These are phyloP conservation scores for Corythoichthys intestinalis DNA, from an alignment of 2,113 vertebrate genomes.

Conservation along the genomic window DNA sequence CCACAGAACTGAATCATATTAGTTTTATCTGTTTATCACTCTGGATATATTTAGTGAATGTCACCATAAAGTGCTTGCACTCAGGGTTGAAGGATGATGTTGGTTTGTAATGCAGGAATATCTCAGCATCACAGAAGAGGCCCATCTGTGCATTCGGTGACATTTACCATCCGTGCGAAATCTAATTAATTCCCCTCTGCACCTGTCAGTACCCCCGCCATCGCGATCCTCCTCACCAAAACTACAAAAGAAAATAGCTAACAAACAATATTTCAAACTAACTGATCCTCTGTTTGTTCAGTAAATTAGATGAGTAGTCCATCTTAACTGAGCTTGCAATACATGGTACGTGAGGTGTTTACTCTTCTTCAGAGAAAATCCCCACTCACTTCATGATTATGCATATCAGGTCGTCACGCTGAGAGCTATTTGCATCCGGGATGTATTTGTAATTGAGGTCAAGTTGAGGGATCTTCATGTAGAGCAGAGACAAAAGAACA, in stretches of 20 bases:
- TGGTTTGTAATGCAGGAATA: neutral
- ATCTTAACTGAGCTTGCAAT: conserved; percentile 21
- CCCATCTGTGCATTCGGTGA: conserved; percentile 11
- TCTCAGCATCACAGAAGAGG: neutral
- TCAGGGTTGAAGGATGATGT: neutral
- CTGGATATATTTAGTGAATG: neutral
- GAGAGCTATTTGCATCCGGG: conserved; percentile 62
- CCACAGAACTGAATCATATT: neutral
- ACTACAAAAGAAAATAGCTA: neutral
- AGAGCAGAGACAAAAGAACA: conserved; percentile 8
- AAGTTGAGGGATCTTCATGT: conserved; percentile 38
- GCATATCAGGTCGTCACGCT: conserved; percentile 47
- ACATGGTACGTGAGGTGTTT: conserved; percentile 34
- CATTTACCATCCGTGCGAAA: conserved; percentile 18
- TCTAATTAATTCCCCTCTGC: conserved; percentile 1
- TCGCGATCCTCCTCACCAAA: neutral
- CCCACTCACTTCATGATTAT: conserved; percentile 42
- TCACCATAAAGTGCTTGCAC: neutral
- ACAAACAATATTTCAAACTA: conserved; percentile 1
- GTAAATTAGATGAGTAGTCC: conserved; percentile 19
- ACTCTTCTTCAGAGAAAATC: conserved; percentile 46
- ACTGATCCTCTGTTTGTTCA: conserved; percentile 2
- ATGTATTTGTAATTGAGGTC: conserved; percentile 66
- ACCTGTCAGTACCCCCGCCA: neutral
- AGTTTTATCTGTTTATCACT: neutral